phyloP scores from a whole-genome alignment of 2,113 vertebrate species.

The Setophaga kirtlandii region DNA sequence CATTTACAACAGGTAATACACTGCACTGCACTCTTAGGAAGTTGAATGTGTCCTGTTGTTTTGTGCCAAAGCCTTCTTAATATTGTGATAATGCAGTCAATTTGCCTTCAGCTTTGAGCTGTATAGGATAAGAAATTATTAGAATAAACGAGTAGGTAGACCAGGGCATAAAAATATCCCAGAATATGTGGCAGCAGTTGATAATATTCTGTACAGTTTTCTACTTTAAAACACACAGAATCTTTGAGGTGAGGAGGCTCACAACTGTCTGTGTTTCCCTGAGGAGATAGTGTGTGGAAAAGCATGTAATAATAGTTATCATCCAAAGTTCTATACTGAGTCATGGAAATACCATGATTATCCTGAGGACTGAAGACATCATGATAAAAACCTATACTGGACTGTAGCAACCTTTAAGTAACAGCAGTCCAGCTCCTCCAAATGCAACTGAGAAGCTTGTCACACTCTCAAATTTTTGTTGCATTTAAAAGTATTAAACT shows the following conservation, averaged over 20 bases:
- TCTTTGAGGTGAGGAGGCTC: neutral
- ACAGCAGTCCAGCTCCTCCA: neutral
- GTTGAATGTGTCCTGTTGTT: neutral
- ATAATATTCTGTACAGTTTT: neutral
- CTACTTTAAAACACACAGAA: neutral
- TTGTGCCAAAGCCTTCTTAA: neutral
- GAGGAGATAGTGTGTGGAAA: neutral
- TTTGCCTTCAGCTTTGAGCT: neutral
- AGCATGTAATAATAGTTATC: neutral
- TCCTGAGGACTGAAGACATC: neutral
- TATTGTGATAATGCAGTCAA: neutral
- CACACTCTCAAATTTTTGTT: neutral
- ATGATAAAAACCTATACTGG: neutral
- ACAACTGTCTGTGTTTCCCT: neutral
- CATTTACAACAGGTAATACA: neutral
- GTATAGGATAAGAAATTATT: neutral
- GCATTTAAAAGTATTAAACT: neutral
- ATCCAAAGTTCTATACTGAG: neutral
- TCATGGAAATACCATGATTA: neutral
- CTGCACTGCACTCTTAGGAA: neutral
- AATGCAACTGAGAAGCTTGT: fast-evolving
- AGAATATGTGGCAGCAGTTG: neutral
- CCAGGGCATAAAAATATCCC: neutral
- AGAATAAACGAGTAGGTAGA: neutral
- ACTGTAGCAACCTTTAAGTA: neutral